phyloP scores from a whole-genome alignment of 2,797 vertebrate genomes.

The Coranthus polyacanthus region DNA sequence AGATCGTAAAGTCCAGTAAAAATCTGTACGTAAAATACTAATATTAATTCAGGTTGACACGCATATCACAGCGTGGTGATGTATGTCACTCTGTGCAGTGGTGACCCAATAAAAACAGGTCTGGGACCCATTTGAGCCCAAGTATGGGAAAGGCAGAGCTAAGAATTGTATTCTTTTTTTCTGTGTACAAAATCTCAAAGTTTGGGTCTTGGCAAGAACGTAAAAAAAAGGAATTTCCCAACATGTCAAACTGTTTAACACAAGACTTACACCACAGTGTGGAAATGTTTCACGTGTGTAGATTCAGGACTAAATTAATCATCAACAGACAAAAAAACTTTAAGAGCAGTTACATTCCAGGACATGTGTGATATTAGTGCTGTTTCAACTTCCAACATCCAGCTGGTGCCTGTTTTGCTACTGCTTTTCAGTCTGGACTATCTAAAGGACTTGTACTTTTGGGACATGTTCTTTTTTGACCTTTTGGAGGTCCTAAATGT shows the following conservation, averaged over 20 bases:
- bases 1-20: no score
- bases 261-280: background rate
- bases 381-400: slow-evolving; percentile 11
- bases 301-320: background rate
- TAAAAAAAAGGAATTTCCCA: no score
- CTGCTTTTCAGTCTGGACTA: slow-evolving; percentile 16
- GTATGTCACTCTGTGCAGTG: no score
- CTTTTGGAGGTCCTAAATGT: slow-evolving; percentile 25
- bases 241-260: background rate
- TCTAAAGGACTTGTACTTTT: slow-evolving; percentile 5
- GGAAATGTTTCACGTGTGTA: slow-evolving; percentile 3
- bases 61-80: no score
- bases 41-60: no score
- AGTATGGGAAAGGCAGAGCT: no score
- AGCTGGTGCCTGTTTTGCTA: slow-evolving; percentile 8
- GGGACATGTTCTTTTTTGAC: slow-evolving; percentile 39
- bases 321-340: slow-evolving; percentile 7
- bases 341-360: background rate
- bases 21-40: no score
- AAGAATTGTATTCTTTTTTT: no score
- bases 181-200: no score
- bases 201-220: no score
- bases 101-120: no score
- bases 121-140: no score
- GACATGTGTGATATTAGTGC: background rate